Conservation (phyloP, 1,140 invertebrate genomes). For the Apis mellifera region DNA sequence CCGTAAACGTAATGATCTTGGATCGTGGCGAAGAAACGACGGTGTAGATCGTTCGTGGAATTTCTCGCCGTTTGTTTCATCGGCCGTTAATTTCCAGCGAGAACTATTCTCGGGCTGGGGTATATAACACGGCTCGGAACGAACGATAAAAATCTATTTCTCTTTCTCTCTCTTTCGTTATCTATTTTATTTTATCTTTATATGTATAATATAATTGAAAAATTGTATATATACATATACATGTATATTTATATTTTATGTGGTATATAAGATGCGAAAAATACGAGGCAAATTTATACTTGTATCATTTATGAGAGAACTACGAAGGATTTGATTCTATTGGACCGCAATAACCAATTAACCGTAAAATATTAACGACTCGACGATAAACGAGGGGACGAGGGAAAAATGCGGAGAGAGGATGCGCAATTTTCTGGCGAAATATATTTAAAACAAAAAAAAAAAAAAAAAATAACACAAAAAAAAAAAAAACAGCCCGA, state of each 20-base stretch:
- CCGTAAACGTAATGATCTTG: slow-evolving; percentile 38
- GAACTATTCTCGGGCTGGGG: too few species aligned
- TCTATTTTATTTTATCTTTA: background rate
- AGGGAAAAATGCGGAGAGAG: slow-evolving; percentile 2
- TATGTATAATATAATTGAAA: too few species aligned
- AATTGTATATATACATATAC: too few species aligned
- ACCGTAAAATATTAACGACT: slow-evolving; percentile 7
- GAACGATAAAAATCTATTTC: slow-evolving; percentile 1
- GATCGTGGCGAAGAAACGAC: background rate
- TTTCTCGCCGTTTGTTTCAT: slow-evolving; percentile 4
- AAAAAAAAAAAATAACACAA: too few species aligned
- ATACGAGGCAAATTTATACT: too few species aligned
- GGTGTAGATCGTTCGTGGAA: background rate
- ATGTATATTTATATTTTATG: too few species aligned
- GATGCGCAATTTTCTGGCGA: background rate
- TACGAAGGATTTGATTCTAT: background rate
- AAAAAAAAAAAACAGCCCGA: slow-evolving; percentile 44
- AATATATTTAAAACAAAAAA: slow-evolving; percentile 37
- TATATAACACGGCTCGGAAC: background rate
- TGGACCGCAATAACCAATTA: slow-evolving; percentile 8
- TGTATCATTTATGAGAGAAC: background rate
- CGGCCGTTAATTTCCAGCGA: slow-evolving; percentile 12
- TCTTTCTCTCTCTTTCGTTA: background rate
- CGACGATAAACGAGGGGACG: background rate
- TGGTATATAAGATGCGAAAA: background rate